phyloP scores from a whole-genome alignment of 2,888 invertebrate genomes.

The Liopterus haemorrhoidalis region DNA sequence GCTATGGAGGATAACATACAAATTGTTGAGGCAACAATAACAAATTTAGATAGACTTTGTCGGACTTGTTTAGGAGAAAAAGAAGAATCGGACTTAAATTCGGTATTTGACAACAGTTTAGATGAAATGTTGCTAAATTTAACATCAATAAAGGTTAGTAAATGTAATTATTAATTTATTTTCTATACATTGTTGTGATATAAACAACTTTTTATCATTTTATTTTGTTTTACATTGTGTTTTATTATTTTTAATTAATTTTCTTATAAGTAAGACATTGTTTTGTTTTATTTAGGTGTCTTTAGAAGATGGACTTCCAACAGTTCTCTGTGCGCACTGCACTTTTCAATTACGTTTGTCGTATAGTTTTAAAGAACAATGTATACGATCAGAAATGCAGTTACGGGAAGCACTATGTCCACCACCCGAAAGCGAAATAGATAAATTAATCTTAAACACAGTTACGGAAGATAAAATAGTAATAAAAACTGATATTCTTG shows the following conservation, averaged over 20 bases:
- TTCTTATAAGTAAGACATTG: background rate
- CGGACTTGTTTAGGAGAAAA: constrained; percentile 41
- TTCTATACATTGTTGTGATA: no score
- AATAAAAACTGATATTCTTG: constrained; percentile 1
- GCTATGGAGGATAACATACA: constrained; percentile 18
- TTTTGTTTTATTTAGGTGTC: constrained; percentile 33
- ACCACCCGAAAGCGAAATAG: background rate
- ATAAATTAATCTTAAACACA: constrained; percentile 8
- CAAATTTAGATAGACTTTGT: constrained; percentile 38
- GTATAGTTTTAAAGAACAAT: constrained; percentile 39
- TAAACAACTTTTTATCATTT: background rate
- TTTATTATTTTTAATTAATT: background rate
- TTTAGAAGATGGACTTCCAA: constrained; percentile 39
- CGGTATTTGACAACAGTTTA: constrained; percentile 36
- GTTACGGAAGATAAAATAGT: constrained; percentile 3
- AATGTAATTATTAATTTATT: constrained; percentile 12
- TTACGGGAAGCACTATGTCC: constrained; percentile 30
- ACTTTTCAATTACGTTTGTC: constrained; percentile 36
- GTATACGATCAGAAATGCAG: constrained; percentile 37
- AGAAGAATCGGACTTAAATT: constrained; percentile 35
- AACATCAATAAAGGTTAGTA: constrained; percentile 35
- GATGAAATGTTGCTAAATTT: constrained; percentile 33
- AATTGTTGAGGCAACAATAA: constrained; percentile 24
- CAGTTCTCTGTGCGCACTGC: constrained; percentile 39
- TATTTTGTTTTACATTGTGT: background rate